These are phyloP conservation scores for Stichodactyla helianthus DNA, from an alignment of 64 coral and sea anemone species.

Conservation along the genomic window DNA sequence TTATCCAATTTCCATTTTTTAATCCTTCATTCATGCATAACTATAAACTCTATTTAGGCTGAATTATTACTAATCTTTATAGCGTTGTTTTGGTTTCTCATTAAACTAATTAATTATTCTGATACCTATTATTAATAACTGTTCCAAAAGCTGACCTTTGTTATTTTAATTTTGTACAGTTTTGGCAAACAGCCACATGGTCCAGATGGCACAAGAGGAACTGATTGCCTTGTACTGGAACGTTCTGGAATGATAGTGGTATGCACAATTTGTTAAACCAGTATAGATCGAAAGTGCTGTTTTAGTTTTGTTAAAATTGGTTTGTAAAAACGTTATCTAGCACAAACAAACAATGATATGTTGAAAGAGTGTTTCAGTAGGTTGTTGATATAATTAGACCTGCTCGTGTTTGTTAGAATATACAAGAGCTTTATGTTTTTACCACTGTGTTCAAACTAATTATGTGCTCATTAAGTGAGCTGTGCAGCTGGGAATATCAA, in stretches of 20 bases:
- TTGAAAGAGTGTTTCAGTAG: no score
- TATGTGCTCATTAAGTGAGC: no score
- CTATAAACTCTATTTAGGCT: not conserved
- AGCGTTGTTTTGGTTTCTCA: not conserved
- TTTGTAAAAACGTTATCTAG: no score
- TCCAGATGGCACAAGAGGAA: conserved; percentile 76
- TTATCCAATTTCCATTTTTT: not conserved
- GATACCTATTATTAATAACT: not conserved
- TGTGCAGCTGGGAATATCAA: no score
- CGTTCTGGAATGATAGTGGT: conserved; percentile 99
- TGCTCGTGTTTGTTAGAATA: no score
- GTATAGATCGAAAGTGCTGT: no score
- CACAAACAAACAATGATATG: no score
- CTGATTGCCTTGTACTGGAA: conserved; percentile 88
- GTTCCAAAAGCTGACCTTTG: not conserved
- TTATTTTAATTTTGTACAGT: conserved; percentile 31
- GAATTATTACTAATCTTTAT: not conserved
- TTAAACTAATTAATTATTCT: not conserved
- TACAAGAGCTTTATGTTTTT: no score
- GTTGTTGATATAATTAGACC: no score
- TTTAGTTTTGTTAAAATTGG: no score
- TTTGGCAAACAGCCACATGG: conserved; percentile 95
- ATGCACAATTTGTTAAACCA: not conserved
- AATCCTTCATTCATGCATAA: not conserved
- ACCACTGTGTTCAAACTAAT: no score